phyloP scores from a whole-genome alignment of 1,140 invertebrate genomes.

The Drosophila grimshawi region DNA sequence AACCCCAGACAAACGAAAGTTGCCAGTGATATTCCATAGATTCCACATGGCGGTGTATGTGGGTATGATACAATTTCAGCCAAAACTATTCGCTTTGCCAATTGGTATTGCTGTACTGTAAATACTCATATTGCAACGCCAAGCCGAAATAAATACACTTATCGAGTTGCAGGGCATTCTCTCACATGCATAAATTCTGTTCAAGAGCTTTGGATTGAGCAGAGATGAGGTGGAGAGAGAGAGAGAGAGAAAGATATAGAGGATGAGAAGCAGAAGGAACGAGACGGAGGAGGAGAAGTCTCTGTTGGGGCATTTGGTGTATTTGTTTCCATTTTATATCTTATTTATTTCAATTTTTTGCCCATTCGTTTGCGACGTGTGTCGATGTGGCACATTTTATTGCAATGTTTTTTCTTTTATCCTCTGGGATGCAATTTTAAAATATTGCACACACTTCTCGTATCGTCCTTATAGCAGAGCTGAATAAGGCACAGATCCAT shows the following conservation, averaged over 20 bases:
- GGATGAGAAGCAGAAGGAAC: neutral
- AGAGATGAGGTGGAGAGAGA: neutral
- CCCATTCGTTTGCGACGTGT: conserved; percentile 69
- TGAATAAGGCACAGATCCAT: conserved; percentile 44
- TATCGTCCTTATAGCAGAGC: conserved; percentile 25
- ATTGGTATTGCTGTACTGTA: conserved; percentile 70
- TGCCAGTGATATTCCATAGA: conserved; percentile 30
- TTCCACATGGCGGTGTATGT: conserved; percentile 57
- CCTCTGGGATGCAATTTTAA: conserved; percentile 74
- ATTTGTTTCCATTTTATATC: conserved; percentile 71
- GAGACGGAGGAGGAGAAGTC: neutral
- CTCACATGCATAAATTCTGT: conserved; percentile 69
- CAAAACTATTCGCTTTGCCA: conserved; percentile 31
- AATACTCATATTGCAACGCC: conserved; percentile 62
- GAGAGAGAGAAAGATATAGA: neutral
- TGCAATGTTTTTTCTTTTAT: conserved; percentile 46
- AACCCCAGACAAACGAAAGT: neutral
- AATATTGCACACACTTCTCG: conserved; percentile 59
- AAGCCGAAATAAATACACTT: conserved; percentile 76
- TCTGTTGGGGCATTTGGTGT: conserved; percentile 33
- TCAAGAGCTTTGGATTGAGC: conserved; percentile 9
- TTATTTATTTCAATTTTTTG: conserved; percentile 82
- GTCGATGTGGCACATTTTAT: conserved; percentile 73
- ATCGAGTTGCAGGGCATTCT: conserved; percentile 67
- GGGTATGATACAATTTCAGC: conserved; percentile 1